Evolutionary conservation across 1,140 invertebrate species (phyloP).

Genomic region (Samia ricini): DNA sequence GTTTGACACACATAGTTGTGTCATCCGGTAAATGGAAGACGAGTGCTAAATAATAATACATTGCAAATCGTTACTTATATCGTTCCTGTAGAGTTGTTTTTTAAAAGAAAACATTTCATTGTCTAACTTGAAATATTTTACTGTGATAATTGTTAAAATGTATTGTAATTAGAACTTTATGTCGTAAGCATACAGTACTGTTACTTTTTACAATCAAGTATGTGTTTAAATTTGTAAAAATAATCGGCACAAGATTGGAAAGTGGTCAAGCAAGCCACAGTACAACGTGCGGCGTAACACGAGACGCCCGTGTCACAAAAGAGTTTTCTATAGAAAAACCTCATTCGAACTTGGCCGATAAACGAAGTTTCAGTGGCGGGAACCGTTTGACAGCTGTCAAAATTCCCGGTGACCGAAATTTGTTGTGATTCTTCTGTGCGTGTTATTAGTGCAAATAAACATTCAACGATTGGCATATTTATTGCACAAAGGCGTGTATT

Average conservation of each 20-base stretch:
- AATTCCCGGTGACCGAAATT: conserved; percentile 17
- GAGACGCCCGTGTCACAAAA: conserved; percentile 28
- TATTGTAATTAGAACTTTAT: not conserved
- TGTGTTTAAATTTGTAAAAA: conserved; percentile 4
- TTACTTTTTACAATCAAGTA: not conserved
- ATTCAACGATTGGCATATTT: not conserved
- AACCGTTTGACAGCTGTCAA: conserved; percentile 43
- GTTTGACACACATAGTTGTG: conserved; percentile 8
- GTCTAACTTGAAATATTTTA: not conserved
- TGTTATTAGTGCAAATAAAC: not conserved
- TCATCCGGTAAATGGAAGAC: conserved; percentile 2
- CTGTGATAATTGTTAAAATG: not conserved
- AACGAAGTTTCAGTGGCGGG: conserved; percentile 33
- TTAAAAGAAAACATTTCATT: not conserved
- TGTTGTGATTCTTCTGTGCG: not conserved
- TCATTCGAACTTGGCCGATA: conserved; percentile 16
- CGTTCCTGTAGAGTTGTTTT: not conserved
- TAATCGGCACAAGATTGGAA: conserved; percentile 39
- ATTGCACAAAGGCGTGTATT: not conserved
- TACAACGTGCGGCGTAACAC: conserved; percentile 33
- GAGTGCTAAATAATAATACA: not conserved
- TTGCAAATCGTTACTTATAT: not conserved
- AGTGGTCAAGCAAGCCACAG: conserved; percentile 41
- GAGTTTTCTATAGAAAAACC: conserved; percentile 14
- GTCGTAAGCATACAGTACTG: not conserved